phyloP scores from a whole-genome alignment of 2,113 vertebrate genomes.

The Coregonus clupeaformis region DNA sequence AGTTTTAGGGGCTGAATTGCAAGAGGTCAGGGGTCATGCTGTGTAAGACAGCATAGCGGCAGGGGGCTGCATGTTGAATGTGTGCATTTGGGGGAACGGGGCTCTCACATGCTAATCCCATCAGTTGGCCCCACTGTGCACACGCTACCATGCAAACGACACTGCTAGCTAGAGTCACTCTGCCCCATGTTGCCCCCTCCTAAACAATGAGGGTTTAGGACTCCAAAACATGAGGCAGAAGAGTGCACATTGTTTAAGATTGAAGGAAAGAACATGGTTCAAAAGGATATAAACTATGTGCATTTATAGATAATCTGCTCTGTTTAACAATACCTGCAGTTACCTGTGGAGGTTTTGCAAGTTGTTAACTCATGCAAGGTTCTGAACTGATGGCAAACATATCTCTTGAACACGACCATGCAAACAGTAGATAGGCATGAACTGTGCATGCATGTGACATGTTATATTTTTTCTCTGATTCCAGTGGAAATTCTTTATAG shows the following conservation, averaged over 20 bases:
- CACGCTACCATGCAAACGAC: background rate
- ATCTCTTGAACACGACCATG: too few species aligned
- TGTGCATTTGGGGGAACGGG: background rate
- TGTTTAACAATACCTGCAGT: background rate
- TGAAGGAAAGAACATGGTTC: background rate
- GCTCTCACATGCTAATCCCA: slow-evolving; percentile 2
- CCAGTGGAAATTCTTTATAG: slow-evolving; percentile 49
- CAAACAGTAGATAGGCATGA: too few species aligned
- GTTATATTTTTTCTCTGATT: slow-evolving; percentile 39
- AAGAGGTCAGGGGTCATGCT: background rate
- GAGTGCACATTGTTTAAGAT: background rate
- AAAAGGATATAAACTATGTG: background rate
- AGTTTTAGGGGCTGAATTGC: background rate
- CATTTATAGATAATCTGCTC: background rate
- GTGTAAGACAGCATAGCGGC: background rate
- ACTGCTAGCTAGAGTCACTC: too few species aligned
- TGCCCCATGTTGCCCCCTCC: too few species aligned
- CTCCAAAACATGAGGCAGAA: background rate
- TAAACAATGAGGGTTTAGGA: background rate
- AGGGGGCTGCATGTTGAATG: background rate
- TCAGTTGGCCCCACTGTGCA: background rate
- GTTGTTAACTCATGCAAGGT: background rate
- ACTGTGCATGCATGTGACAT: background rate
- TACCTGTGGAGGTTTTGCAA: background rate
- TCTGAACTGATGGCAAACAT: background rate